These are phyloP conservation scores for Byasa hedistus DNA, from an alignment of 2,888 invertebrate species.

Conservation along the genomic window DNA sequence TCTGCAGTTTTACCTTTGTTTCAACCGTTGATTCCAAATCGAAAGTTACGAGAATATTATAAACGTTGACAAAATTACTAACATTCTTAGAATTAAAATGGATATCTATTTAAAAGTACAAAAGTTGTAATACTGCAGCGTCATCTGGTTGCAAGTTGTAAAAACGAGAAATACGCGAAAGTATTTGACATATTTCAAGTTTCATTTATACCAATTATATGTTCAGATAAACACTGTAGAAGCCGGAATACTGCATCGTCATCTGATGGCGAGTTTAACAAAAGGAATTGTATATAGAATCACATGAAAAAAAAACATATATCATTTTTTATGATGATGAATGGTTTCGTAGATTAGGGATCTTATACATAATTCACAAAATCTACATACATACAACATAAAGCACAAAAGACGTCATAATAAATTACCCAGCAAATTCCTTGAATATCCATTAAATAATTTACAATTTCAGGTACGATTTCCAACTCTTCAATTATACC, in stretches of 20 bases:
- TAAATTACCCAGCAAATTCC: neutral
- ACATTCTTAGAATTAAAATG: too few species aligned
- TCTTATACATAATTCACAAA: neutral
- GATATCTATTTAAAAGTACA: too few species aligned
- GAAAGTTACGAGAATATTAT: too few species aligned
- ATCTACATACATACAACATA: neutral
- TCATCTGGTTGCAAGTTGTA: too few species aligned
- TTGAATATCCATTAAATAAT: neutral
- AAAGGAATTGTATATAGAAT: neutral
- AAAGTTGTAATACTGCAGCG: too few species aligned
- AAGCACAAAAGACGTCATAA: neutral
- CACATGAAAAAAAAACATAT: neutral
- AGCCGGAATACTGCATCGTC: neutral
- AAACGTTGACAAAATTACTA: too few species aligned
- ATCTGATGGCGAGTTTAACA: neutral
- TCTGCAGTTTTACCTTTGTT: too few species aligned
- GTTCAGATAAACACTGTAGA: neutral
- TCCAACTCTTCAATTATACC: conserved; percentile 92
- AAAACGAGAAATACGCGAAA: too few species aligned
- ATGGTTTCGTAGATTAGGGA: neutral
- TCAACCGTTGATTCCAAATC: too few species aligned
- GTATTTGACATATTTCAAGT: too few species aligned
- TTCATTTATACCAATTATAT: too few species aligned
- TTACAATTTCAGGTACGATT: conserved; percentile 85
- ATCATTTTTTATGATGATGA: neutral